Conservation (phyloP, 2,797 vertebrate species). For the Aselliscus stoliczkanus region DNA sequence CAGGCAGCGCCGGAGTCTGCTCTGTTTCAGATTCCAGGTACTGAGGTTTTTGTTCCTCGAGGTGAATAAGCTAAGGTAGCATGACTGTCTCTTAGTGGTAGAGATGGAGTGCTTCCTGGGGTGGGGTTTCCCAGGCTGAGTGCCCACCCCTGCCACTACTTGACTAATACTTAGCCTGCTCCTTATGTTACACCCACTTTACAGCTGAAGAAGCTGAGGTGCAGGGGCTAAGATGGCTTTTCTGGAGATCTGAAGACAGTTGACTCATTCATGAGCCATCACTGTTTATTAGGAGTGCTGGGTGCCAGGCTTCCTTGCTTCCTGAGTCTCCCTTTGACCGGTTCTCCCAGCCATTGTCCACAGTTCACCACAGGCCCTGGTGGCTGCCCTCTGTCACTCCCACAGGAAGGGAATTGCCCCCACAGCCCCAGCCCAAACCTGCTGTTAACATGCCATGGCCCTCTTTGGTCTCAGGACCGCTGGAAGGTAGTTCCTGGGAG, state of each 20-base stretch:
- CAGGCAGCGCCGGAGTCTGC: neutral
- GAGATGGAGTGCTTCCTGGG: too few species aligned
- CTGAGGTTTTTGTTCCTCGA: neutral
- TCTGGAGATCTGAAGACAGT: neutral
- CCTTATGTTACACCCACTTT: neutral
- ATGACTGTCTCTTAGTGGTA: neutral
- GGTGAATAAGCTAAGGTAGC: neutral
- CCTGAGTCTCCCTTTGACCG: neutral
- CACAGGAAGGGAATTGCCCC: neutral
- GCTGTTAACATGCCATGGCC: too few species aligned
- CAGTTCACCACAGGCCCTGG: neutral
- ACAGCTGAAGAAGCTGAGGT: neutral
- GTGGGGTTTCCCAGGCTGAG: too few species aligned
- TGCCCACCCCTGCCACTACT: neutral
- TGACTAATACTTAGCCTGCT: neutral
- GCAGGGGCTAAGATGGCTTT: neutral
- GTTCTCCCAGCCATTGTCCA: neutral
- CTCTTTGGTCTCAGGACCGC: neutral
- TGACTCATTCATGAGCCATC: neutral
- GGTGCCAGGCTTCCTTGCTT: neutral
- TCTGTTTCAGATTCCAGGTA: neutral
- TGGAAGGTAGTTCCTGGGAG: neutral
- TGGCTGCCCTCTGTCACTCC: neutral
- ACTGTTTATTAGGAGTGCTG: neutral
- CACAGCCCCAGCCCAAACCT: accelerated